Evolutionary conservation across 1,140 invertebrate species (phyloP).

Genomic region (Papilio polyxenes): DNA sequence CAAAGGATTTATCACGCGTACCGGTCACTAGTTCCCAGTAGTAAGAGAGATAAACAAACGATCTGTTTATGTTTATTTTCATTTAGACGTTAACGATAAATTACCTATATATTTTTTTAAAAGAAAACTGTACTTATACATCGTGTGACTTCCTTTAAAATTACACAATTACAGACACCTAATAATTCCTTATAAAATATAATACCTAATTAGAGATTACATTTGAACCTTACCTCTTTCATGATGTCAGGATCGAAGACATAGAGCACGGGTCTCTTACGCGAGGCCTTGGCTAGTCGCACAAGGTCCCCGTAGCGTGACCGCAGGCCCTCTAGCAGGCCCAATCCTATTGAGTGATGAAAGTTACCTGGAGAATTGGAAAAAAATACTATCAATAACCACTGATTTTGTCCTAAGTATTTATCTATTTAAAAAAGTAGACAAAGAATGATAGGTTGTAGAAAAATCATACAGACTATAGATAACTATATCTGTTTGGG

Average conservation of each 20-base stretch:
- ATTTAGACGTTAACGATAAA: no score
- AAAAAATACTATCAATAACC: not conserved
- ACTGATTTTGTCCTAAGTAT: no score
- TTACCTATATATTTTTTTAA: not conserved
- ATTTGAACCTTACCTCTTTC: slow-evolving; percentile 59
- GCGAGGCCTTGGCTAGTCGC: slow-evolving; percentile 62
- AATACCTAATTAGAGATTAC: no score
- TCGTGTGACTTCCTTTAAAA: no score
- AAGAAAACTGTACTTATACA: no score
- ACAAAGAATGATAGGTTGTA: not conserved
- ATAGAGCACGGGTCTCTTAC: slow-evolving; percentile 64
- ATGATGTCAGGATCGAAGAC: slow-evolving; percentile 72
- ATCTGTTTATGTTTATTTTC: not conserved
- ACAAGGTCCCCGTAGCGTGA: slow-evolving; percentile 69
- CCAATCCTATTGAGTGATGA: slow-evolving; percentile 70
- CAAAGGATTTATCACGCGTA: not conserved
- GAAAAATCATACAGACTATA: not conserved
- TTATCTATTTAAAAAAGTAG: no score
- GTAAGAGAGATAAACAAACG: not conserved
- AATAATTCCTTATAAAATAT: no score
- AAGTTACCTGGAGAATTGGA: slow-evolving; percentile 59
- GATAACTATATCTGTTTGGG: not conserved
- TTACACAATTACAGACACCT: no score
- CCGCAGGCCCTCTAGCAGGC: slow-evolving; percentile 65
- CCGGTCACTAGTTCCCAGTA: not conserved